Percentiles rank a stretch among this genome's conserved stretches.
Evolutionary conservation across 2,113 vertebrate genomes (phyloP).

Genomic region (Neogobius melanostomus): DNA sequence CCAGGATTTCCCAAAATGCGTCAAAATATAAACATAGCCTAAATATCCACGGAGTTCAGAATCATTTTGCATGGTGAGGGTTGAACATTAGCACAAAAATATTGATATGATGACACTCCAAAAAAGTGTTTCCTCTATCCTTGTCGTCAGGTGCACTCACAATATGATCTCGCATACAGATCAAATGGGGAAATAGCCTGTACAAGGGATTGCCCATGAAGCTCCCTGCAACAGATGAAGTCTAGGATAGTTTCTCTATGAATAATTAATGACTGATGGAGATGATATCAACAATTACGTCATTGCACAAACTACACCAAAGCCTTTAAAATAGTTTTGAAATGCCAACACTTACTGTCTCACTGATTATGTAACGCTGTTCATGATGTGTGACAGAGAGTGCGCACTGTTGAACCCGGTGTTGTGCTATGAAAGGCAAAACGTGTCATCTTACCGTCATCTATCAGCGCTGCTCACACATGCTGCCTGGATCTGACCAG

Average conservation of each 20-base stretch:
- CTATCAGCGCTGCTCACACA: neutral
- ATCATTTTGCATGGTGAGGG: too few species aligned
- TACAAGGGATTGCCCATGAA: neutral
- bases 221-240: neutral
- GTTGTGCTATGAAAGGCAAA: neutral
- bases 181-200: neutral
- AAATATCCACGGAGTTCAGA: too few species aligned
- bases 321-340: neutral
- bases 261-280: neutral
- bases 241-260: neutral
- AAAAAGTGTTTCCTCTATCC: too few species aligned
- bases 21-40: too few species aligned
- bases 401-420: neutral
- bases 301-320: neutral
- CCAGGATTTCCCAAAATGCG: too few species aligned
- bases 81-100: too few species aligned
- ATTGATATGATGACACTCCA: too few species aligned
- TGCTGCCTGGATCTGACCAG: neutral
- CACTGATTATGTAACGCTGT: neutral
- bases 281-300: neutral
- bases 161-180: neutral
- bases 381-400: neutral
- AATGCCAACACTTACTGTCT: neutral
- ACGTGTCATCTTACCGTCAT: conserved; percentile 5
- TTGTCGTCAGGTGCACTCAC: too few species aligned